Evolutionary conservation across 2,888 invertebrate species (phyloP), one percentile per base, ranked within the genome.

Genomic region (Calephelis perditalis): DNA sequence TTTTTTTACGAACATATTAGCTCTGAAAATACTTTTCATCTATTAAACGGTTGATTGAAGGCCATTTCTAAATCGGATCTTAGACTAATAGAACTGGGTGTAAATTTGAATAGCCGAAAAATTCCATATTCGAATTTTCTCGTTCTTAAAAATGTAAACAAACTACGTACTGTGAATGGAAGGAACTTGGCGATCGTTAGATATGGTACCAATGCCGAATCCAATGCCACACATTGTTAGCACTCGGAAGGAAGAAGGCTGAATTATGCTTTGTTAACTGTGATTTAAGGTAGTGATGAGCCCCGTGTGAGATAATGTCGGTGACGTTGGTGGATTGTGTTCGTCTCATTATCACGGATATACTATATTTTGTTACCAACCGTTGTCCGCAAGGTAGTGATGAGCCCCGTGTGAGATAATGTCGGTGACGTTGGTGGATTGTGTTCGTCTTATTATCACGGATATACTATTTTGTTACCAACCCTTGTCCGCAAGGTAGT

Each of bases 151-250:
- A 63, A 67, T 63, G 63, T 56, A 67, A 63, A 67, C 67, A 65
- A 59, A 62, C 47, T 49, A 49, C 10, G 63, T 59, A 64, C 63
- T 57, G 78, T 84, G 86, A 86, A 87, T 86, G 83, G 84, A 81
- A 86, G 87, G 86, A 87, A 87, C 85, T 80, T 72, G 78, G 75
- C 73, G 81, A 79, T 87, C 78, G 83, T 84, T 82, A 86, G 88
- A 86, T 81, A 87, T 84, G 78, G 74, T 70, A 76, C 84, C 87
- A 88, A 88, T 87, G 87, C 86, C 87, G 86, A 78, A 73, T 74
- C 79, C 88, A 88, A 88, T 88, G 88, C 86, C 88, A 79, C 71
- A 80, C 84, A 88, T 88, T 87, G 87, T 88, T 84, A 72, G 65
- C 65, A 73, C 75, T 71, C 81, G 84, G 87, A 86, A 87, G 88